Percentiles rank a stretch among this genome's conserved stretches.
Evolutionary conservation across 2,113 vertebrate genomes (phyloP).

Genomic region (Cercopithecus mona): DNA sequence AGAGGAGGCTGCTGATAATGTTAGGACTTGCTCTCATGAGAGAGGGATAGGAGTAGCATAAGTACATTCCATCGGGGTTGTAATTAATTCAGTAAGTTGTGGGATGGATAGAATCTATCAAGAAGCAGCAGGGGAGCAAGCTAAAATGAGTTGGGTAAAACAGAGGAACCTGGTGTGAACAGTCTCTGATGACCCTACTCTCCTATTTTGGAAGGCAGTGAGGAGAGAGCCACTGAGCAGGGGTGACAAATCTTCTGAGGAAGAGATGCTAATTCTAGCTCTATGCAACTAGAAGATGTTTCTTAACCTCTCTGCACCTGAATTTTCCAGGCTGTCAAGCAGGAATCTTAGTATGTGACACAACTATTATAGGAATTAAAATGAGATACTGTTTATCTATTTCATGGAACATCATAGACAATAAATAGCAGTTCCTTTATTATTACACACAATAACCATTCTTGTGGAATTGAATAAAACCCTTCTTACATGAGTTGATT

Average conservation of each 20-base stretch:
- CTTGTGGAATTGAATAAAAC: background rate
- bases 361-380: background rate
- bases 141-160: fast-evolving
- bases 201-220: background rate
- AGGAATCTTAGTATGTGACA: background rate
- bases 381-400: background rate
- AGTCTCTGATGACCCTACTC: background rate
- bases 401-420: background rate
- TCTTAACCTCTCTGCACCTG: background rate
- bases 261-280: background rate
- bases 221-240: too few species aligned
- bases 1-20: background rate
- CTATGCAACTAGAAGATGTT: background rate
- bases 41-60: fast-evolving
- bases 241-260: too few species aligned
- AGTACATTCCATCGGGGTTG: background rate
- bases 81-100: background rate
- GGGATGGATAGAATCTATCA: too few species aligned
- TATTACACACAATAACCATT: background rate
- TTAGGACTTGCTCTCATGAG: background rate
- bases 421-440: background rate
- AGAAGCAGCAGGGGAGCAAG: fast-evolving
- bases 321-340: background rate
- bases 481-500: constrained; percentile 19
- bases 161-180: fast-evolving